Evolutionary conservation across 2,797 vertebrate genomes (phyloP).

Genomic region (Hybognathus amarus): DNA sequence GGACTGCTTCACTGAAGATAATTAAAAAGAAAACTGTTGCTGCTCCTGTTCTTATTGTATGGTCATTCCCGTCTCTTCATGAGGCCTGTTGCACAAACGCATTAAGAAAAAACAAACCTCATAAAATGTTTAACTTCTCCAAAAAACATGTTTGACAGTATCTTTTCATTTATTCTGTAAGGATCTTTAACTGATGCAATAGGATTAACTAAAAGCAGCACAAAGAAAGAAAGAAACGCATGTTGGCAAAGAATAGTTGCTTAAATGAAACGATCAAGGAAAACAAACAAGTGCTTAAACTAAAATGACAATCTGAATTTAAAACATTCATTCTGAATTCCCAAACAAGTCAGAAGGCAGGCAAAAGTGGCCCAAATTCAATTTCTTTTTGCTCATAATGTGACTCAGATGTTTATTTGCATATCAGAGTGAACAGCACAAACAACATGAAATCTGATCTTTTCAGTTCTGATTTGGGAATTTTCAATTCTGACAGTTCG

Average conservation of each 20-base stretch:
- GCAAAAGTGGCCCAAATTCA: neutral
- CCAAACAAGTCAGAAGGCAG: neutral
- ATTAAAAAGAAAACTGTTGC: slow-evolving; percentile 46
- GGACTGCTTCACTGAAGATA: slow-evolving; percentile 38
- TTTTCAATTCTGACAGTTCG: too few species aligned
- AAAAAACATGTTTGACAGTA: neutral
- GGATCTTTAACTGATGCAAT: neutral
- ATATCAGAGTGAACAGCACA: neutral
- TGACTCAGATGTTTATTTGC: neutral
- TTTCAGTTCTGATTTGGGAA: neutral
- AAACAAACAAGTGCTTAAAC: neutral
- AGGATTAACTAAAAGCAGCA: neutral
- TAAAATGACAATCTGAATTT: neutral
- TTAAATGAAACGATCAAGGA: neutral
- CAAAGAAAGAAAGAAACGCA: neutral
- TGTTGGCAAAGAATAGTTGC: neutral
- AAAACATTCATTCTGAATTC: neutral
- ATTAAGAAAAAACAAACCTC: slow-evolving; percentile 15
- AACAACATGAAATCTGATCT: neutral
- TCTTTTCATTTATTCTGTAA: neutral
- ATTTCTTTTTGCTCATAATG: neutral
- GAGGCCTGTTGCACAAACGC: slow-evolving; percentile 24
- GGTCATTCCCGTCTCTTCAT: neutral
- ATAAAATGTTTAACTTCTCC: neutral
- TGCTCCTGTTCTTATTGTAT: neutral